Base-by-base conservation (phyloP, 2,888 invertebrate species). In the Diarsia rubi region DNA sequence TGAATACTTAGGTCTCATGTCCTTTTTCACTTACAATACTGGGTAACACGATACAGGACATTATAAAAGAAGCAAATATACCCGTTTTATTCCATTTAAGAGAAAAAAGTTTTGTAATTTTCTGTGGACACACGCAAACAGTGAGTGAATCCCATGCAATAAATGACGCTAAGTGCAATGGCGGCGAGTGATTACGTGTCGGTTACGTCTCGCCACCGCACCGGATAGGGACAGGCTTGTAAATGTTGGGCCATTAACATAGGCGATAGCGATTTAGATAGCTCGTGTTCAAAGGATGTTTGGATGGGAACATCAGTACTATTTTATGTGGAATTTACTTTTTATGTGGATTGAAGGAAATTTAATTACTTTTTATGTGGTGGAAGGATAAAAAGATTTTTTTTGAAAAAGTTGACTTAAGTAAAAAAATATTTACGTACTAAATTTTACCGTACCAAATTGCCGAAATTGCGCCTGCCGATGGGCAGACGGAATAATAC, bases 131-230 rank as follows among this genome's bases (percentile, higher is more conserved):
- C 60, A 54, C 75, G n/a, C 57, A 52, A 63, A 11, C 21, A 37
- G 19, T 60, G 21, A 77, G 67, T 65, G 27, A 49, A 49, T 31
- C 47, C 44, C 44, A 44, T 62, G 42, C 66, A 67, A 66, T 73
- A 72, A 84, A 77, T 84, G 57, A 77, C 69, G 64, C 49, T 54
- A 49, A 80, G n/a, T 69, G 70, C 52, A 69, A 73, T 70, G 64
- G 68, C 70, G 54, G 54, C 74, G 42, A 60, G 59, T 89, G 83
- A 89, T 89, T 88, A 78, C 78, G 75, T 78, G 80, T 79, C 73
- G 60, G 74, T 82, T 82, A 85, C 79, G 78, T 79, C 75, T 69
- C 74, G 52, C 64, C 69, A 19, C 62, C 68, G 66, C 73, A 57
- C 68, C 54, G 75, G 78, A 52, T 64, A 84, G 66, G 27, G 81